Percentiles rank a stretch among this genome's conserved stretches.
These are phyloP conservation scores for Heterocephalus glaber DNA, from an alignment of 2,113 vertebrate genomes.

Conservation along the genomic window DNA sequence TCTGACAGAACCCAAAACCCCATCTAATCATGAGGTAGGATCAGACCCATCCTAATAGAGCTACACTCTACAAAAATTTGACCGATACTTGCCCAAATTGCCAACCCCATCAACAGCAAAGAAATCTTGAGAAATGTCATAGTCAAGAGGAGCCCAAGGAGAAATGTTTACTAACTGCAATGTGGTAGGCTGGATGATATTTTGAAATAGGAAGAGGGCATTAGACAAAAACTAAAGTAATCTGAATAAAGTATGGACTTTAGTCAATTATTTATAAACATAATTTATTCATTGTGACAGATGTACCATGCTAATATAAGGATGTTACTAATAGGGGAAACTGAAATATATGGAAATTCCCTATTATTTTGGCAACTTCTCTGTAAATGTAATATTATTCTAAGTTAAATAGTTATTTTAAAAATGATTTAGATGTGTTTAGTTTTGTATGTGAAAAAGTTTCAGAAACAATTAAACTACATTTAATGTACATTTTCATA, in stretches of 20 bases:
- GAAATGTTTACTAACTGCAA: neutral
- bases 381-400: neutral
- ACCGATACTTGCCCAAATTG: neutral
- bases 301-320: neutral
- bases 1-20: neutral
- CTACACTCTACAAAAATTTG: neutral
- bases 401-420: neutral
- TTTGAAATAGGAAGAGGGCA: neutral
- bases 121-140: neutral
- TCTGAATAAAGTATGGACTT: neutral
- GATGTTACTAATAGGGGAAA: neutral
- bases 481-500: neutral
- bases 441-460: neutral
- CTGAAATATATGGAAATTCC: neutral
- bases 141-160: neutral
- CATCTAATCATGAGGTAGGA: neutral
- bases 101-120: neutral
- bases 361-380: neutral
- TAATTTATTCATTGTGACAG: neutral
- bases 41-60: neutral
- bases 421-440: neutral
- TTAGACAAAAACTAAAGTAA: neutral
- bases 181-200: neutral
- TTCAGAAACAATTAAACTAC: conserved; percentile 31
- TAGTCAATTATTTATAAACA: neutral